These are phyloP conservation scores for Eupithecia pulchellata DNA, from an alignment of 2,888 invertebrate species.

Conservation along the genomic window DNA sequence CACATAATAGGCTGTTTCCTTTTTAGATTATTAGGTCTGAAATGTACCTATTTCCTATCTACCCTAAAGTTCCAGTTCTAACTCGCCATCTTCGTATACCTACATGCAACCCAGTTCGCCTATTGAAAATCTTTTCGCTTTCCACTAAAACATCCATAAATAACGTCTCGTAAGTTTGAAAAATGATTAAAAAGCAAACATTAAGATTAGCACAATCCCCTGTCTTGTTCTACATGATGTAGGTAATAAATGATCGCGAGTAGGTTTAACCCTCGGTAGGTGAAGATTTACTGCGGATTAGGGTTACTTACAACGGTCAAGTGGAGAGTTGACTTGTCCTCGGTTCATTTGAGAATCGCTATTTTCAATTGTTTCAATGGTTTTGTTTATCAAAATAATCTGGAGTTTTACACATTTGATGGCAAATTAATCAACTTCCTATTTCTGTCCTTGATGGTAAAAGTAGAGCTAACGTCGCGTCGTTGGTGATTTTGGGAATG, in stretches of 20 bases:
- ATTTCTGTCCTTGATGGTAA: not conserved
- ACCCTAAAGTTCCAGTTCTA: no score
- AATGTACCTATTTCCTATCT: no score
- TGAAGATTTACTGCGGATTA: constrained; percentile 84
- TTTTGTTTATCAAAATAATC: not conserved
- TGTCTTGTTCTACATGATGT: constrained; percentile 67
- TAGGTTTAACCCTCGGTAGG: constrained; percentile 76
- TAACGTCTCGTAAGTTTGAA: constrained; percentile 13
- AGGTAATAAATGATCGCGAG: constrained; percentile 81
- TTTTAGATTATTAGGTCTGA: no score
- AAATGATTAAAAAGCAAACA: constrained; percentile 43
- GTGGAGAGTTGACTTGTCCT: constrained; percentile 76
- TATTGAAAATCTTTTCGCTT: not conserved
- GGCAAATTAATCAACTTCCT: not conserved
- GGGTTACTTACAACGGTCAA: constrained; percentile 82
- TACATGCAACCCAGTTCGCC: not conserved
- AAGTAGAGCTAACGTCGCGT: no score
- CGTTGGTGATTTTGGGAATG: not conserved
- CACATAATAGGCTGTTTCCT: not conserved
- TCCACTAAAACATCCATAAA: not conserved
- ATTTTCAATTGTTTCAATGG: constrained; percentile 40
- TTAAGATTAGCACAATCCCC: constrained; percentile 53
- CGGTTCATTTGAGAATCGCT: constrained; percentile 71
- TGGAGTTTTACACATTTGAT: not conserved
- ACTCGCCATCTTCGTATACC: not conserved